Base-by-base conservation (phyloP, 2,888 invertebrate genomes). In the Marronus borbonicus region DNA sequence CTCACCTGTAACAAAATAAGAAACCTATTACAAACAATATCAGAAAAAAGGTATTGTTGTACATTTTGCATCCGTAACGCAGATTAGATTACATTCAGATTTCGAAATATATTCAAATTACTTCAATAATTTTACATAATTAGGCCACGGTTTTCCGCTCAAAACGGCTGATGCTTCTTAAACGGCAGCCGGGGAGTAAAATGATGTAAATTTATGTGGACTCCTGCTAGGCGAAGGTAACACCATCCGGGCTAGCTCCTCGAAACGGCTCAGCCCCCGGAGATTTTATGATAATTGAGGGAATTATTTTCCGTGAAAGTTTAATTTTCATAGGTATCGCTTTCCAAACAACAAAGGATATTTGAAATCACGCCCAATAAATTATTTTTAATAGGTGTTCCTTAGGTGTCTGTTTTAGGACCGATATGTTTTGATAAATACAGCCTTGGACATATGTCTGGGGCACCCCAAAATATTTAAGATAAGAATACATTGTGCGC, bases 1-100 rank as follows among this genome's bases (percentile, higher is more conserved):
- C 62, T 62, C 62, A 62, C 62, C 62, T 62, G 62, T 3, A 62
- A 62, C 28, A n/a, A 62, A 62, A 28, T 14, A 31, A 24, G 31
- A 62, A 36, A 62, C 10, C 4, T 10, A 28, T 28, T 62, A 58
- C 20, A 20, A 58, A 58, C 20, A 58, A 58, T 20, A n/a, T 20
- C 20, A 17, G n/a, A 58, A 2, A 55, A 5, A 58, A 5, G 20
- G 20, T 5, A 3, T 20, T 58, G 14, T 3, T 20, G 7, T 0
- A 58, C 8, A 17, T 20, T 58, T 17, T 10, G n/a, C 10, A 20
- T 20, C n/a, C 55, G 20, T 20, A 58, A 58, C 3, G 20, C 55
- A 17, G 17, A 17, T 17, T 17, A 17, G 17, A 17, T 17, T 17
- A 17, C 0, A 17, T 17, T 17, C 17, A 17, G 17, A 17, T 17